Percentiles rank a stretch among this genome's conserved stretches.
Evolutionary conservation across 2,888 invertebrate genomes (phyloP).

Genomic region (Xestobium rufovillosum): DNA sequence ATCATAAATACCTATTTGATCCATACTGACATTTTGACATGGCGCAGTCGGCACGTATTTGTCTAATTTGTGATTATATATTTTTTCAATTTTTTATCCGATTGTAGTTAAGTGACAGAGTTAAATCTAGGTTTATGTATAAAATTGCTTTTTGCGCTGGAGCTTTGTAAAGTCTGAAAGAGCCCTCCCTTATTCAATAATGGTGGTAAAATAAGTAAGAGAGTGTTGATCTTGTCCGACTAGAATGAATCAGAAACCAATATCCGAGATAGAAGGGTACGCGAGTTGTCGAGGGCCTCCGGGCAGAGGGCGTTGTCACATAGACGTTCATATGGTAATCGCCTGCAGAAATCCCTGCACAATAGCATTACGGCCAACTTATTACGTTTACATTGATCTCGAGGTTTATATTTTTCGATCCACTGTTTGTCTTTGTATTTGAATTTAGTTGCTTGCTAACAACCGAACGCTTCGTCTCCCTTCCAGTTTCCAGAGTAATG

Average conservation of each 20-base stretch:
- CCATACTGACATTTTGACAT: too few relatives aligned
- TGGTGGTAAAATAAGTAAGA: constrained; percentile 32
- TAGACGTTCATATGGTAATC: constrained; percentile 43
- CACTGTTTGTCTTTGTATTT: constrained; percentile 44
- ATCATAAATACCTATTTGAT: too few relatives aligned
- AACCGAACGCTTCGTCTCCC: constrained; percentile 1
- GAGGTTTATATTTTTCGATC: constrained; percentile 45
- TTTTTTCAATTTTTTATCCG: too few relatives aligned
- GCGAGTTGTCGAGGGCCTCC: constrained; percentile 34
- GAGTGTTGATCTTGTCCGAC: constrained; percentile 43
- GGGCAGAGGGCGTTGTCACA: constrained; percentile 34
- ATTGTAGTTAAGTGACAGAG: too few relatives aligned
- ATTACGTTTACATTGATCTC: constrained; percentile 46
- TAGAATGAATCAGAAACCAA: constrained; percentile 44
- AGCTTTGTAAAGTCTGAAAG: too few relatives aligned
- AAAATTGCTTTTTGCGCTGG: too few relatives aligned
- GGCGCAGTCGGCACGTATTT: too few relatives aligned
- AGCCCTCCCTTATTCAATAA: too few relatives aligned
- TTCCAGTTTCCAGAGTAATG: constrained; percentile 1
- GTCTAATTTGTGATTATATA: too few relatives aligned
- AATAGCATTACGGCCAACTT: constrained; percentile 45
- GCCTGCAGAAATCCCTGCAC: constrained; percentile 44
- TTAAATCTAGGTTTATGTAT: too few relatives aligned
- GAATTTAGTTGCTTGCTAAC: constrained; percentile 40
- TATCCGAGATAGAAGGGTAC: constrained; percentile 36